Evolutionary conservation across 1,140 invertebrate genomes (phyloP).

Genomic region (Drosophila eugracilis): DNA sequence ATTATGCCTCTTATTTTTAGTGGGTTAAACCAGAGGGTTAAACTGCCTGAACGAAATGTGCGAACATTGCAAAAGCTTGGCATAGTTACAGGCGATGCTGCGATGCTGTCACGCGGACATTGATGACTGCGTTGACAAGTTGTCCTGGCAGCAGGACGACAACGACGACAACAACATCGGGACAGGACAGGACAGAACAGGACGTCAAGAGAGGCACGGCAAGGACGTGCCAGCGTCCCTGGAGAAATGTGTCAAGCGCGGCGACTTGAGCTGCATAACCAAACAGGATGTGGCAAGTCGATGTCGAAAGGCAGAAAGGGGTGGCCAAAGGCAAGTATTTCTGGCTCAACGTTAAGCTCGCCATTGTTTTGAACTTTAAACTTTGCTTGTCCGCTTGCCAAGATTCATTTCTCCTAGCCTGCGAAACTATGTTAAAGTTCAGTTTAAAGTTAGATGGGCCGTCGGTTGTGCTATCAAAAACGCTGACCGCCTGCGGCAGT

Average conservation of each 20-base stretch:
- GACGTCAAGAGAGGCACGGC: slow-evolving; percentile 3
- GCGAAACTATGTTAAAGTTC: slow-evolving; percentile 66
- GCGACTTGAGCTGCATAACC: slow-evolving; percentile 77
- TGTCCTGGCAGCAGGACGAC: slow-evolving; percentile 42
- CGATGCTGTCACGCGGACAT: slow-evolving; percentile 73
- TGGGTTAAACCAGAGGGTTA: slow-evolving; percentile 23
- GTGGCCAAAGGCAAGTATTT: slow-evolving; percentile 31
- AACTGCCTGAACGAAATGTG: slow-evolving; percentile 43
- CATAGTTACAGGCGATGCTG: slow-evolving; percentile 67
- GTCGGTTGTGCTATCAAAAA: slow-evolving; percentile 9
- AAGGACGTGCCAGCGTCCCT: slow-evolving; percentile 65
- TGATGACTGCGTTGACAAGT: slow-evolving; percentile 82
- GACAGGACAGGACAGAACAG: neutral
- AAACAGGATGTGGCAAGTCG: slow-evolving; percentile 46
- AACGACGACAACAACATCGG: slow-evolving; percentile 23
- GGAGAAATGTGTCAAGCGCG: slow-evolving; percentile 81
- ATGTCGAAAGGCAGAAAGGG: no score
- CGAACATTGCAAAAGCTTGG: slow-evolving; percentile 73
- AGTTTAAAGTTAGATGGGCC: slow-evolving; percentile 37
- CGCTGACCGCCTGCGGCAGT: slow-evolving; percentile 44
- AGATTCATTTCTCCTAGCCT: slow-evolving; percentile 10
- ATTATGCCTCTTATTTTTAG: no score
- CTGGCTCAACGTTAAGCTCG: slow-evolving; percentile 18
- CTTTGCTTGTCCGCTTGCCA: slow-evolving; percentile 19
- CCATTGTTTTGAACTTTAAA: slow-evolving; percentile 64